Base-by-base conservation (phyloP, 2,797 vertebrate species). In the Esox masquinongy region DNA sequence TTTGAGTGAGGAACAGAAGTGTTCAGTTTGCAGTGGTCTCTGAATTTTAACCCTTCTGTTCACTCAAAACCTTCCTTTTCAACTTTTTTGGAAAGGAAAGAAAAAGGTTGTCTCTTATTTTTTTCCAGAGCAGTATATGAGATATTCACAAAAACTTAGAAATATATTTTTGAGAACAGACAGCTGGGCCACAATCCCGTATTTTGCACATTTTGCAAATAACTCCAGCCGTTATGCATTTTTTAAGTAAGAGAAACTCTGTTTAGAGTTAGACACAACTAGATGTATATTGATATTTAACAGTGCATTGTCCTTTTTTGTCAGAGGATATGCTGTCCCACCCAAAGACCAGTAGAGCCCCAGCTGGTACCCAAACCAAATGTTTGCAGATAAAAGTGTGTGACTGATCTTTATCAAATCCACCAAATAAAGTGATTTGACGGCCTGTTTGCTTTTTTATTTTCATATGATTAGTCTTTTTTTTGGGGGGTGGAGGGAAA, bases 401-500 rank as follows among this genome's bases (percentile, higher is more conserved):
- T 85, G 67, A 84, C 86, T 85, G 86, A 88, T 86, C 74, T 34
- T 85, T 88, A 88, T 90, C 84, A 82, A 64, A 76, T 82, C 79
- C 72, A 53, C 86, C 70, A 83, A 92, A 88, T 79, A 85, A 86
- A 86, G 83, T 87, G 68, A 78, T 79, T 90, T 77, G 84, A 85
- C 74, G 5, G 78, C 80, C 61, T 85, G 80, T 93, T 93, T 91
- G 87, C 85, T 92, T 92, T 88, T 85, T 87, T 77, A 87, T 90
- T 87, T 90, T 76, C 84, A 78, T 83, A 84, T 80, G 86, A 92
- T 91, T 89, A 73, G 79, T 88, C 79, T 88, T 79, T 75, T 88
- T 89, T 91, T 19, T 22, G 81, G 77, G 84, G 82, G 88, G 84
- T 84, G 51, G 50, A 84, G 91, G 81, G 89, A 94, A 93, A 92